phyloP scores from a whole-genome alignment of 2,113 vertebrate genomes.

The Dipodomys ordii region DNA sequence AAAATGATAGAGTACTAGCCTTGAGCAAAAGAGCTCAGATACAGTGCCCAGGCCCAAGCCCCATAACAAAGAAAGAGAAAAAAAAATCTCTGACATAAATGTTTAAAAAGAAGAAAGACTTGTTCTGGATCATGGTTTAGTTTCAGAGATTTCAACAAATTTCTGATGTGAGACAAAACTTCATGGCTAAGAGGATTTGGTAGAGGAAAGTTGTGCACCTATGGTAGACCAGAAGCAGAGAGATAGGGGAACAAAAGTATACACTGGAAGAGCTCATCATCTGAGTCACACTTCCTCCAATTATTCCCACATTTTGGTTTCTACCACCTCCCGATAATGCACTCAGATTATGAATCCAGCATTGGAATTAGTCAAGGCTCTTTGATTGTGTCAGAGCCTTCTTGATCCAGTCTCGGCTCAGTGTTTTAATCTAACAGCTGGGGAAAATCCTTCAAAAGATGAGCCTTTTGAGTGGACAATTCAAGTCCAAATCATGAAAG shows the following conservation, averaged over 20 bases:
- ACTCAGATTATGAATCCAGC: not conserved
- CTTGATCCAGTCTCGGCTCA: not conserved
- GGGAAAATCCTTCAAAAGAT: not conserved
- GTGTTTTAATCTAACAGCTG: not conserved
- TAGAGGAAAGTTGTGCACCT: not conserved
- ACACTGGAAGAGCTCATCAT: not conserved
- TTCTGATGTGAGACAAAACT: not conserved
- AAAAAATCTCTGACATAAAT: not conserved
- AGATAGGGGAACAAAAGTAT: not conserved
- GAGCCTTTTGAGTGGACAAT: not conserved
- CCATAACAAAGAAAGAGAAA: too few relatives aligned
- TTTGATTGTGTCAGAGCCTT: not conserved
- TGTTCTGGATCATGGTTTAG: not conserved
- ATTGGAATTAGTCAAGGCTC: too few relatives aligned
- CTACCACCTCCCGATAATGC: not conserved
- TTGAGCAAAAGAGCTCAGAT: too few relatives aligned
- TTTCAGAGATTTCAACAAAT: not conserved
- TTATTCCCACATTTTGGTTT: not conserved
- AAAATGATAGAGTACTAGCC: too few relatives aligned
- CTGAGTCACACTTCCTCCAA: not conserved
- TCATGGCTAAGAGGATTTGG: too few relatives aligned
- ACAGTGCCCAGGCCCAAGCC: too few relatives aligned
- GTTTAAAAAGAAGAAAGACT: not conserved
- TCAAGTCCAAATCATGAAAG: not conserved
- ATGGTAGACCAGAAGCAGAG: not conserved